phyloP scores from a whole-genome alignment of 92 coral and sea anemone genomes.

The Palythoa heliodiscus region DNA sequence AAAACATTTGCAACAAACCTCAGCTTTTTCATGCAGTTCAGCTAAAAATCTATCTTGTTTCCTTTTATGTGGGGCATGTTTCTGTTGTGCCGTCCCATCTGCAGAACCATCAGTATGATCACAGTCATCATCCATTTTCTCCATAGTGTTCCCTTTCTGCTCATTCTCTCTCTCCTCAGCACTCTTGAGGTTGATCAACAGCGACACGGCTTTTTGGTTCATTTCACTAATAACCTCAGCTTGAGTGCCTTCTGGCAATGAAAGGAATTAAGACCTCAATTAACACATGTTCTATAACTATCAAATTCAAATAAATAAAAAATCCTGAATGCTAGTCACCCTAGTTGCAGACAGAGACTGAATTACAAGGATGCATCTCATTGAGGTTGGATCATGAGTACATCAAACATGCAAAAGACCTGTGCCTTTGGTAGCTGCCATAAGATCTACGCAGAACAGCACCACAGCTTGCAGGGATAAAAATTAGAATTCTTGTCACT shows the following conservation, averaged over 20 bases:
- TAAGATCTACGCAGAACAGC: too few species aligned
- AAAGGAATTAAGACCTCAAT: background rate
- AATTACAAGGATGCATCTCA: too few species aligned
- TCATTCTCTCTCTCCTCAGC: constrained; percentile 35
- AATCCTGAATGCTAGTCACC: too few species aligned
- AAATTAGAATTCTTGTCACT: too few species aligned
- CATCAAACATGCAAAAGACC: too few species aligned
- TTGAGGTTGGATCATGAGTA: too few species aligned
- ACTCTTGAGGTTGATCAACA: constrained; percentile 53
- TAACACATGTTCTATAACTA: too few species aligned
- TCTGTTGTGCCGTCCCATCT: constrained; percentile 41
- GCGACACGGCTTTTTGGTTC: constrained; percentile 45
- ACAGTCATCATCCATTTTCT: constrained; percentile 31
- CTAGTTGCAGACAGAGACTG: too few species aligned
- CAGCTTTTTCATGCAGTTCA: constrained; percentile 92
- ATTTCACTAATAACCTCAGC: constrained; percentile 51
- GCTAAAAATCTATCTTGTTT: constrained; percentile 81
- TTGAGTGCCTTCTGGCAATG: constrained; percentile 36
- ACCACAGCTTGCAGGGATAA: too few species aligned
- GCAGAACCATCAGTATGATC: constrained; percentile 23
- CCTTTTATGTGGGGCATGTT: constrained; percentile 63
- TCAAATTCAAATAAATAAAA: too few species aligned
- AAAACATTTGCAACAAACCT: constrained; percentile 57
- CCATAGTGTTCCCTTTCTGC: constrained; percentile 20
- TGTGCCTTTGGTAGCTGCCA: too few species aligned